Conservation (phyloP, 1,140 invertebrate species). For the Neotoxoptera formosana region DNA sequence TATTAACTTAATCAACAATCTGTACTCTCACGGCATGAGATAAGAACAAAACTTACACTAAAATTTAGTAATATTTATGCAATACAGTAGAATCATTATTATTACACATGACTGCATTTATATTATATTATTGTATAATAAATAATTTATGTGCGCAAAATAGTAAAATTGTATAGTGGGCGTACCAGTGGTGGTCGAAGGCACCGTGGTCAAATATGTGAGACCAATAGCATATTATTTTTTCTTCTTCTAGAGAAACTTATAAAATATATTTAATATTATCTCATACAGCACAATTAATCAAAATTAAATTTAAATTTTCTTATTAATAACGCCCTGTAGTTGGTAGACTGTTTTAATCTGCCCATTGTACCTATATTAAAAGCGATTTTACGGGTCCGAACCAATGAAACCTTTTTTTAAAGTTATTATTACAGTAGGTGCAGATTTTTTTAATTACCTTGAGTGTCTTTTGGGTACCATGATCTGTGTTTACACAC, state of each 20-base stretch:
- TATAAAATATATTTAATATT: neutral
- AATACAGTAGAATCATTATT: neutral
- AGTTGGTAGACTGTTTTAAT: neutral
- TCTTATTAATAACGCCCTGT: neutral
- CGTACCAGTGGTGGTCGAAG: neutral
- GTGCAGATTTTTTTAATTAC: neutral
- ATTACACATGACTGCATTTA: neutral
- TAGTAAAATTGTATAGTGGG: neutral
- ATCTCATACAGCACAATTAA: neutral
- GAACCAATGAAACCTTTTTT: neutral
- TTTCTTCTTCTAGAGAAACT: neutral
- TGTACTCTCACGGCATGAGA: neutral
- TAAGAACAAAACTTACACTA: neutral
- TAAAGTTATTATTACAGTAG: neutral
- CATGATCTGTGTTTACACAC: too few relatives aligned
- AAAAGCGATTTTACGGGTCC: neutral
- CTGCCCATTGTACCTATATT: neutral
- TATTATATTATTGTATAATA: neutral
- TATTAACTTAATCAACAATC: neutral
- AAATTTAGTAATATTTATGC: neutral
- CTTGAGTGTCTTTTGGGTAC: neutral
- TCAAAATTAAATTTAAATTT: neutral
- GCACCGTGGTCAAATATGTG: neutral
- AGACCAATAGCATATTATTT: neutral
- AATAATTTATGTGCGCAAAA: neutral